Evolutionary conservation across 1,140 invertebrate species (phyloP), one percentile per base, ranked within the genome.

Genomic region (Propsilocerus akamusi): DNA sequence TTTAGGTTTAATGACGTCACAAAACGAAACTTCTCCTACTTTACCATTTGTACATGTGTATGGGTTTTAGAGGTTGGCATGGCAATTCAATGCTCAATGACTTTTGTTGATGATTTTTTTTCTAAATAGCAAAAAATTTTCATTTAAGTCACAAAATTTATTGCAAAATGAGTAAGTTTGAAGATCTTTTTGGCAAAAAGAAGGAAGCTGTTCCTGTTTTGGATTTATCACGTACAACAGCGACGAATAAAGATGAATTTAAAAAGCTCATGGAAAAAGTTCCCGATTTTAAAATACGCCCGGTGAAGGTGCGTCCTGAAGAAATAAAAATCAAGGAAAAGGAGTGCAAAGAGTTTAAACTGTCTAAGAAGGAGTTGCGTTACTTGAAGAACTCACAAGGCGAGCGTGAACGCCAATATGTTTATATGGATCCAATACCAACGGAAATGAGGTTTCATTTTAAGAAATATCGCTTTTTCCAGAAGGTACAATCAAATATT

Each of bases 231-330:
- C 83, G 83, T 64, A 74, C 76, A n/a, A 77, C 80, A 4, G 75
- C 75, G 30, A 82, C 77, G 53, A 78, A 76, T 14, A 75, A 78
- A 53, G 86, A 90, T 57, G 87, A 93, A 59, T 87, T 88, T 55
- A 76, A 81, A 54, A 76, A 78, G 49, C 72, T 88, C 22, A 71
- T 86, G 56, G 85, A 90, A 54, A 85, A 84, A 66, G 81, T 91
- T 22, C 86, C 87, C 0, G 89, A 94, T 59, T 90, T 85, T 57
- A 89, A 87, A 68, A 88, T 91, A 48, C 78, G 84, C 55, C 76
- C 84, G 0, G 87, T 92, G 66, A 91, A 89, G 72, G 73, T 80
- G 11, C 70, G 68, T 47, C 59, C 68, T 2, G 78, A 81, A 55
- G 80, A 81, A 55, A 68, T 81, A 3, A 81, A 77, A 65, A 74